phyloP scores from a whole-genome alignment of 2,888 invertebrate species.

The Tetranychus truncatus region DNA sequence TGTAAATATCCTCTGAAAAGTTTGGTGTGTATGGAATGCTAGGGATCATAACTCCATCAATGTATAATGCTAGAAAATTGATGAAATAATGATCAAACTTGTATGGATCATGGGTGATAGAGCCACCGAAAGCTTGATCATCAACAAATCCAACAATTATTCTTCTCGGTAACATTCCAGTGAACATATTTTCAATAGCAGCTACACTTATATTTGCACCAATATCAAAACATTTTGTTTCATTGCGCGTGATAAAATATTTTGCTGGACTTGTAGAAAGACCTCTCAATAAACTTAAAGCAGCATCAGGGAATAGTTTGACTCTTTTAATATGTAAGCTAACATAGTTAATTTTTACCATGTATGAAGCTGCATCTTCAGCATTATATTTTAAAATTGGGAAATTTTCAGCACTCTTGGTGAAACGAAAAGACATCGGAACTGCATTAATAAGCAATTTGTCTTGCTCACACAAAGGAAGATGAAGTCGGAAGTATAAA shows the following conservation, averaged over 20 bases:
- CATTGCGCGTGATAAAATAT: neutral
- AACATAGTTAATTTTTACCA: neutral
- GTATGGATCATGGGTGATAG: neutral
- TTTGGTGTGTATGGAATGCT: neutral
- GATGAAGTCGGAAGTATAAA: neutral
- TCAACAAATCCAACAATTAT: neutral
- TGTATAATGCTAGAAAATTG: neutral
- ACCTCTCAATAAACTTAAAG: neutral
- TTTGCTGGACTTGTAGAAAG: neutral
- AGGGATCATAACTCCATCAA: neutral
- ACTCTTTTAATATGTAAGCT: neutral
- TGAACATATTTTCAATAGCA: neutral
- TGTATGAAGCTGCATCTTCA: neutral
- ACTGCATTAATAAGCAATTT: neutral
- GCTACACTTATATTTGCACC: neutral
- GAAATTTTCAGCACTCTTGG: neutral
- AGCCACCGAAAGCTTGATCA: neutral
- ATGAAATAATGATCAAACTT: neutral
- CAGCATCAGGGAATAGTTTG: neutral
- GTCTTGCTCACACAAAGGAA: neutral
- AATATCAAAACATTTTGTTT: neutral
- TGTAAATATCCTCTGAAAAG: neutral
- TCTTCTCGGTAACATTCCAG: constrained; percentile 6
- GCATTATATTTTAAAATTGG: neutral
- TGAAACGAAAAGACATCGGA: neutral